Base-by-base conservation (phyloP, 2,888 invertebrate genomes). In the Deilephila porcellus region DNA sequence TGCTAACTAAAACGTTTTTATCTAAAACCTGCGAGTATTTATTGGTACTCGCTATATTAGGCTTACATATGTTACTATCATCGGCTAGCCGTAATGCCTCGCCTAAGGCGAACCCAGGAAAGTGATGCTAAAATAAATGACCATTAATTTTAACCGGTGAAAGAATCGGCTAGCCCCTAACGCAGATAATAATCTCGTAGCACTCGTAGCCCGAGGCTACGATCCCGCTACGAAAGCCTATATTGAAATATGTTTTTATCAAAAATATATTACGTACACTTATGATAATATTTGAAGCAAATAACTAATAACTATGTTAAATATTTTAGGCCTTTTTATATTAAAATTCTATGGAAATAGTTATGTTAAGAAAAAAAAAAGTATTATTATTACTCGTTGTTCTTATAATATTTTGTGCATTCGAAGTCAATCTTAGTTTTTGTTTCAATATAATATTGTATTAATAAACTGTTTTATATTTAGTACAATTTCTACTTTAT, bases 221-320 rank as follows among this genome's bases (percentile, higher is more conserved):
- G 59, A 64, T 20, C 72, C 37, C 37, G 59, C 59, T 73, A 64
- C 37, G 72, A 17, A 64, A 64, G 71, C 70, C n/a, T 32, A 34
- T 71, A 71, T 71, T 73, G 67, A 34, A 64, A 59, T 56, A 73
- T 67, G 67, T 73, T 73, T 63, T 72, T 53, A 34, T 67, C 72
- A 19, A 11, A 73, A 73, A 67, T 11, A 67, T 52, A 52, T 62
- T 62, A 63, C 3, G n/a, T 67, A 17, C 67, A 67, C 20, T 45
- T 45, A 64, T 64, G 76, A 76, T 74, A 76, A 78, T 74, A 75
- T 80, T 79, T 77, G 79, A 82, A 80, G 79, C 80, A 67, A 64
- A 45, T 45, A 64, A 45, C 64, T 45, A 25, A n/a, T 63, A 45
- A 45, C 25, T 45, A 67, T 20, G 14, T 25, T 37, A 8, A 45